A percentile compares a stretch with the other conserved stretches of the same genome.
These are phyloP conservation scores for Ivindomyrus marchei DNA, from an alignment of 2,113 vertebrate genomes.

Conservation along the genomic window DNA sequence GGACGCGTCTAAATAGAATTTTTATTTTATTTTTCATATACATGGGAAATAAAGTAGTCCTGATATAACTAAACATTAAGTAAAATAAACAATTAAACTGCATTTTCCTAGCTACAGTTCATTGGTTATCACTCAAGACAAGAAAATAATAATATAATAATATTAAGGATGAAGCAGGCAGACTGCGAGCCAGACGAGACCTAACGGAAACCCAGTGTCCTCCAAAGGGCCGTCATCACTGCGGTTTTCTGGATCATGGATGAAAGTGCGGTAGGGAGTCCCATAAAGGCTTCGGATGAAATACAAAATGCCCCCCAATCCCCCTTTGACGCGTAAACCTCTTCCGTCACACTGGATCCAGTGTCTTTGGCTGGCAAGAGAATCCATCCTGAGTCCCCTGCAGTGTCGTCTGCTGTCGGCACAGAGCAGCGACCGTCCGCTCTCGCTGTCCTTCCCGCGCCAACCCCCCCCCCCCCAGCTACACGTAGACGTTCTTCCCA, in stretches of 20 bases:
- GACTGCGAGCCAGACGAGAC: background rate
- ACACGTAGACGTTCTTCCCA: constrained; percentile 68
- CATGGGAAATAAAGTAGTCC: background rate
- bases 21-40: background rate
- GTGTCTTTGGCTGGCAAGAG: background rate
- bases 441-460: background rate
- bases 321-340: background rate
- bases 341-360: background rate
- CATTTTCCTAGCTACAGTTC: background rate
- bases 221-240: background rate
- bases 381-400: background rate
- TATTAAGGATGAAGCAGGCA: background rate
- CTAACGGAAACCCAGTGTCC: background rate
- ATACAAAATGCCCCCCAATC: background rate
- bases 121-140: background rate
- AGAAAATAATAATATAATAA: background rate
- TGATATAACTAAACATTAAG: background rate
- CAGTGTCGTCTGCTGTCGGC: background rate
- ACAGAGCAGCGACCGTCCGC: no score
- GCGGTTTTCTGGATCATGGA: background rate
- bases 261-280: background rate
- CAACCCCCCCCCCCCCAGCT: constrained; percentile 2
- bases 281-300: background rate
- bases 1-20: background rate
- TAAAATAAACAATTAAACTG: background rate